Percentiles rank a stretch among this genome's conserved stretches.
Conservation (phyloP, 2,888 invertebrate species). For the Platycnemis pennipes region DNA sequence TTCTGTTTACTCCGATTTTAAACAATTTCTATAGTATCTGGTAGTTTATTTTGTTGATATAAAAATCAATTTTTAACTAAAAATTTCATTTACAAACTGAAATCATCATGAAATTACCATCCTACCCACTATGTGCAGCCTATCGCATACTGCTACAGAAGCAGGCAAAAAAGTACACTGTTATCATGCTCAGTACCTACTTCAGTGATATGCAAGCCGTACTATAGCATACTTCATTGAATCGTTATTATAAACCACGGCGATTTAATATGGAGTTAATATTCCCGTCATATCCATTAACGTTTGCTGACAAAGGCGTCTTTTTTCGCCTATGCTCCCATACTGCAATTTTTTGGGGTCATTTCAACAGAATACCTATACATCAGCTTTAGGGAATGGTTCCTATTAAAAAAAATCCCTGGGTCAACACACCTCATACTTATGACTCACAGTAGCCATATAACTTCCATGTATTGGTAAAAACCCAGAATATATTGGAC, state of each 20-base stretch:
- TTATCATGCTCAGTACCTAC: not conserved
- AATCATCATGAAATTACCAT: too few species aligned
- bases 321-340: not conserved
- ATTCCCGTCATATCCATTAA: not conserved
- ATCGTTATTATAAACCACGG: not conserved
- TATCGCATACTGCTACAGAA: too few species aligned
- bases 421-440: not conserved
- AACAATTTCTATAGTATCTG: too few species aligned
- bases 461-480: slow-evolving; percentile 26
- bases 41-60: too few species aligned
- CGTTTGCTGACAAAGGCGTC: not conserved
- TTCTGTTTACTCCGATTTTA: too few species aligned
- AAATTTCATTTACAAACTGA: too few species aligned
- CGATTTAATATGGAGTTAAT: not conserved
- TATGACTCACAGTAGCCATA: not conserved
- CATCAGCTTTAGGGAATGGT: not conserved
- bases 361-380: not conserved
- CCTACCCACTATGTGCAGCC: too few species aligned
- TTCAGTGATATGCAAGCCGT: not conserved
- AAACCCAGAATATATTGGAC: slow-evolving; percentile 30
- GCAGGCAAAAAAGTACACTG: too few species aligned
- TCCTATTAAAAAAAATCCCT: not conserved
- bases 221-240: not conserved
- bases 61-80: too few species aligned
- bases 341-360: not conserved